Evolutionary conservation across 1,140 invertebrate species (phyloP).

Genomic region (Chrysoperla carnea): DNA sequence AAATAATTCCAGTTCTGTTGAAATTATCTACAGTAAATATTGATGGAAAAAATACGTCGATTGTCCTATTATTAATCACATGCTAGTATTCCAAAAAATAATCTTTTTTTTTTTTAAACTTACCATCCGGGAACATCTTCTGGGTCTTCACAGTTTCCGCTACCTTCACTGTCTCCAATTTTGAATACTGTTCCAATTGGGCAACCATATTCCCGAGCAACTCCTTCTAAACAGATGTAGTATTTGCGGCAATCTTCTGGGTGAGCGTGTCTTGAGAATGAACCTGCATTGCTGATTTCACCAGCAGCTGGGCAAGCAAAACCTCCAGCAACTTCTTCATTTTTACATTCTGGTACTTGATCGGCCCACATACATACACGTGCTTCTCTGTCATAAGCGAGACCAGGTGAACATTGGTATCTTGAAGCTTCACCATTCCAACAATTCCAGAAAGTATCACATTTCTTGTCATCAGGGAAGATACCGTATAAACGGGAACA

Average conservation of each 20-base stretch:
- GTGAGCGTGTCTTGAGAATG: conserved; percentile 86
- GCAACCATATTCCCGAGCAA: conserved; percentile 83
- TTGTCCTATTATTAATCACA: no score
- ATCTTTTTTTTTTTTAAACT: conserved; percentile 20
- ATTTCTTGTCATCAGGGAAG: conserved; percentile 75
- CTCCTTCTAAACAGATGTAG: conserved; percentile 81
- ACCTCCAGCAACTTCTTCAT: conserved; percentile 74
- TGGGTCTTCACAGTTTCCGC: conserved; percentile 82
- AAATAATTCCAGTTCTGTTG: no score
- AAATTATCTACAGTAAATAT: no score
- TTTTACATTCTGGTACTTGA: conserved; percentile 78
- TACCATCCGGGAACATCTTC: conserved; percentile 89
- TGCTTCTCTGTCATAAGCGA: conserved; percentile 82
- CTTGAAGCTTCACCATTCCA: conserved; percentile 87
- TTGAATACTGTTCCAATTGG: conserved; percentile 92
- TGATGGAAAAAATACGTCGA: no score
- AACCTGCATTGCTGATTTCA: conserved; percentile 62
- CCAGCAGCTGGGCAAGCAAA: conserved; percentile 72
- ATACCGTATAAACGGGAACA: conserved; percentile 81
- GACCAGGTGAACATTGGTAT: conserved; percentile 84
- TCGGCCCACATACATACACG: conserved; percentile 91
- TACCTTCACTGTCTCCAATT: conserved; percentile 73
- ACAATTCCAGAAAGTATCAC: conserved; percentile 90
- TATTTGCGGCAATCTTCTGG: conserved; percentile 90
- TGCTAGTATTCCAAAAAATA: no score